Conservation (phyloP, 2,888 invertebrate genomes). For the Latheticus oryzae region DNA sequence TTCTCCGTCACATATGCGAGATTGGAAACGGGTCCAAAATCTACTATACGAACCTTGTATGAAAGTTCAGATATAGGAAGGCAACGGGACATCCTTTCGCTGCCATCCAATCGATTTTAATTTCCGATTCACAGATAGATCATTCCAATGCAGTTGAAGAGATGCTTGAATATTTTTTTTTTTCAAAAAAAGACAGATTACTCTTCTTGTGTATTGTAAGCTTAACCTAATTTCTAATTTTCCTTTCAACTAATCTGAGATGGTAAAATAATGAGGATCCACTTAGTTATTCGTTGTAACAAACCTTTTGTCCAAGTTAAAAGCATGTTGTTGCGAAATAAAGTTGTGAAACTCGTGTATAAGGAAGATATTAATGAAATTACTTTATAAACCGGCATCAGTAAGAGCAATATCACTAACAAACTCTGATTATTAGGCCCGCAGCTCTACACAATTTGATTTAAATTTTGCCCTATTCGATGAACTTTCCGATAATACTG, state of each 20-base stretch:
- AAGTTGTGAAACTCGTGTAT: constrained; percentile 40
- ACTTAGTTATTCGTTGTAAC: constrained; percentile 29
- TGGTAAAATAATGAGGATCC: constrained; percentile 14
- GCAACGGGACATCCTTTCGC: constrained; percentile 47
- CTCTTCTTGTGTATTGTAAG: constrained; percentile 1
- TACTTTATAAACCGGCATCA: constrained; percentile 42
- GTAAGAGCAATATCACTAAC: constrained; percentile 43
- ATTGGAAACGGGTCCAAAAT: constrained; percentile 46
- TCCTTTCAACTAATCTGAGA: constrained; percentile 4
- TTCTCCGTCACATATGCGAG: constrained; percentile 54
- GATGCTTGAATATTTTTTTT: constrained; percentile 47
- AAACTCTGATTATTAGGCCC: constrained; percentile 42
- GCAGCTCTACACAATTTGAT: constrained; percentile 41
- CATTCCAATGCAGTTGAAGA: constrained; percentile 48
- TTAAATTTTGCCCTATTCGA: constrained; percentile 40
- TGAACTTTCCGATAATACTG: constrained; percentile 39
- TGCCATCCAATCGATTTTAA: constrained; percentile 55
- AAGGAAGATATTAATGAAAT: constrained; percentile 44
- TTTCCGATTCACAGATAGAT: constrained; percentile 55
- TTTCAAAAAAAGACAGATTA: constrained; percentile 36
- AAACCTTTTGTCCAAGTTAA: constrained; percentile 34
- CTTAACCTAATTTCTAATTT: constrained; percentile 7
- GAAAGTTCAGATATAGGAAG: constrained; percentile 45
- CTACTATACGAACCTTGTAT: constrained; percentile 28
- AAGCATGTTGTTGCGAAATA: constrained; percentile 31